These are phyloP conservation scores for Polyploca ridens DNA, from an alignment of 2,888 invertebrate species.

Conservation along the genomic window DNA sequence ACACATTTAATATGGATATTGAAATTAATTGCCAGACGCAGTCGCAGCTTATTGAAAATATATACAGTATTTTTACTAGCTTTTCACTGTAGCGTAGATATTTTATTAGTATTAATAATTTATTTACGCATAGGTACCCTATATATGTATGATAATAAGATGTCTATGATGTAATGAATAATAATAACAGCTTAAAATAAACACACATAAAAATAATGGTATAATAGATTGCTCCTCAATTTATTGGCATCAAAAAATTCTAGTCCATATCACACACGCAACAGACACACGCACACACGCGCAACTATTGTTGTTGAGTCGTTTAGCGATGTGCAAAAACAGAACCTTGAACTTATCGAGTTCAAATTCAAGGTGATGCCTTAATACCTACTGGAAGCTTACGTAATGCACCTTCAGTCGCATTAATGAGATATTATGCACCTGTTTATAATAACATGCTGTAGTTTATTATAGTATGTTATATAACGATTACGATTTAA, in stretches of 20 bases:
- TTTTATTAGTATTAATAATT: too few relatives aligned
- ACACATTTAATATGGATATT: background rate
- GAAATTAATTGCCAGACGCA: background rate
- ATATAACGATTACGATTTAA: too few relatives aligned
- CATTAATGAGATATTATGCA: conserved; percentile 6
- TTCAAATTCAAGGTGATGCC: conserved; percentile 79
- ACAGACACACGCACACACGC: conserved; percentile 47
- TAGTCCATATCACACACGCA: conserved; percentile 40
- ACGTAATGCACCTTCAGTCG: conserved; percentile 60
- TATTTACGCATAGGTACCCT: too few relatives aligned
- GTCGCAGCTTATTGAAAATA: background rate
- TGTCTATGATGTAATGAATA: background rate
- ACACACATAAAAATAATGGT: conserved; percentile 22
- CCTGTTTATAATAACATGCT: background rate
- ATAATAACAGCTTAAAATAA: background rate
- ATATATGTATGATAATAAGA: background rate
- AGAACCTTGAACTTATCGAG: conserved; percentile 79
- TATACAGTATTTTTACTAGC: background rate
- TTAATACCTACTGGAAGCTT: conserved; percentile 63
- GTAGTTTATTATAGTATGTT: background rate
- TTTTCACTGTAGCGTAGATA: too few relatives aligned
- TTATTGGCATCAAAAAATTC: conserved; percentile 44
- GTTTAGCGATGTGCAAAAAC: conserved; percentile 69
- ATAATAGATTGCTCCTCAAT: conserved; percentile 25
- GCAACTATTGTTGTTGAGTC: conserved; percentile 63